Evolutionary conservation across 1,140 invertebrate species (phyloP).

Genomic region (Drosophila erecta): DNA sequence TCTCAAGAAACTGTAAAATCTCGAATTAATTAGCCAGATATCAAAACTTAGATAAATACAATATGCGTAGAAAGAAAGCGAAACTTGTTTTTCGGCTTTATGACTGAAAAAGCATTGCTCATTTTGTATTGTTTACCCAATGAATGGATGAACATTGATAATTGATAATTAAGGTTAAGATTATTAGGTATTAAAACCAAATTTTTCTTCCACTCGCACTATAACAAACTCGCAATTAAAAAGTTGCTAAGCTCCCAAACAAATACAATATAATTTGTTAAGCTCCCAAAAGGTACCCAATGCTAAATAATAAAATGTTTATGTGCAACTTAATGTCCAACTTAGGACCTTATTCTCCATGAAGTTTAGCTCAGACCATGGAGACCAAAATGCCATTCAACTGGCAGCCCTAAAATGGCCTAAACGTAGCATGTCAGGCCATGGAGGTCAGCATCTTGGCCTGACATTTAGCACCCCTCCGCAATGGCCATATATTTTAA

Average conservation of each 20-base stretch:
- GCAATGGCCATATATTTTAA: constrained; percentile 40
- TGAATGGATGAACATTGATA: constrained; percentile 23
- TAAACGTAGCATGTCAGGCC: constrained; percentile 56
- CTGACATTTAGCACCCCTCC: constrained; percentile 70
- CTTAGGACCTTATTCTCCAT: constrained; percentile 24
- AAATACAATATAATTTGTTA: constrained; percentile 5
- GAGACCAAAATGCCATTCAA: constrained; percentile 53
- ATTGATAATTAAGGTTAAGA: constrained; percentile 39
- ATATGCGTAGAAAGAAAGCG: constrained; percentile 40
- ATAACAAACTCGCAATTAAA: no score
- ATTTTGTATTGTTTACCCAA: constrained; percentile 30
- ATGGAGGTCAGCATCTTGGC: constrained; percentile 70
- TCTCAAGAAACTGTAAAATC: constrained; percentile 42
- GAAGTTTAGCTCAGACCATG: constrained; percentile 44
- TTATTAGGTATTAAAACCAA: constrained; percentile 43
- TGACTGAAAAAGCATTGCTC: constrained; percentile 23
- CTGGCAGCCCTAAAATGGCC: constrained; percentile 72
- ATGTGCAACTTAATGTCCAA: constrained; percentile 12
- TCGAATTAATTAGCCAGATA: constrained; percentile 27
- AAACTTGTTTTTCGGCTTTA: constrained; percentile 51
- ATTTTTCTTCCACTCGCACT: constrained; percentile 22
- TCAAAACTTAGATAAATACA: constrained; percentile 4
- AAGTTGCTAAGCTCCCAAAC: background rate
- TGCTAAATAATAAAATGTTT: constrained; percentile 10
- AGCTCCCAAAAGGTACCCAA: constrained; percentile 17